Percentiles rank a stretch among this genome's conserved stretches.
phyloP scores from a whole-genome alignment of 2,888 invertebrate species.

The Horisme vitalbata region DNA sequence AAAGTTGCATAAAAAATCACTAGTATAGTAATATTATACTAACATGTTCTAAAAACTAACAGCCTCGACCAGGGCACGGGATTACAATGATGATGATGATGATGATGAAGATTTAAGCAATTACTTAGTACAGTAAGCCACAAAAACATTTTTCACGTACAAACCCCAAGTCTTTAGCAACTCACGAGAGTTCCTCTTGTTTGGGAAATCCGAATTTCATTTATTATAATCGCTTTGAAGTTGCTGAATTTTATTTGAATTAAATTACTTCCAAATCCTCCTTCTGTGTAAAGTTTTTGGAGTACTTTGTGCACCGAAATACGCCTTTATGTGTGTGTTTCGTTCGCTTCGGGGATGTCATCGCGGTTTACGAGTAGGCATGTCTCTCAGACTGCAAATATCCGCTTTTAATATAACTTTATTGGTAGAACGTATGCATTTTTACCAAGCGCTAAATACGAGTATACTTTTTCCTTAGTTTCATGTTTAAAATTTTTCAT shows the following conservation, averaged over 20 bases:
- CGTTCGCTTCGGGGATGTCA: background rate
- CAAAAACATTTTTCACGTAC: constrained; percentile 4
- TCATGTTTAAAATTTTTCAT: constrained; percentile 1
- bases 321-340: background rate
- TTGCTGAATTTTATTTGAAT: constrained; percentile 33
- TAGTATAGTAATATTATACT: no score
- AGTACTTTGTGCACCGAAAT: constrained; percentile 6
- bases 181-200: constrained; percentile 23
- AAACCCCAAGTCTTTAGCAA: constrained; percentile 12
- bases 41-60: no score
- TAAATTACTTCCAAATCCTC: constrained; percentile 36
- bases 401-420: background rate
- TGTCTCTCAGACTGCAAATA: background rate
- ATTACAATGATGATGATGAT: no score
- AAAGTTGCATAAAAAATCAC: no score
- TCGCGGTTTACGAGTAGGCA: no score
- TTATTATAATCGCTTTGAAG: constrained; percentile 30
- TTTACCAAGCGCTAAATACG: no score
- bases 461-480: no score
- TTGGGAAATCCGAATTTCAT: constrained; percentile 26
- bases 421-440: background rate
- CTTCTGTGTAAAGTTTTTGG: constrained; percentile 31
- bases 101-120: no score
- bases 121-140: no score
- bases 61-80: no score